These are phyloP conservation scores for Drosophila sordidapex DNA, from an alignment of 2,888 invertebrate genomes.

Conservation along the genomic window DNA sequence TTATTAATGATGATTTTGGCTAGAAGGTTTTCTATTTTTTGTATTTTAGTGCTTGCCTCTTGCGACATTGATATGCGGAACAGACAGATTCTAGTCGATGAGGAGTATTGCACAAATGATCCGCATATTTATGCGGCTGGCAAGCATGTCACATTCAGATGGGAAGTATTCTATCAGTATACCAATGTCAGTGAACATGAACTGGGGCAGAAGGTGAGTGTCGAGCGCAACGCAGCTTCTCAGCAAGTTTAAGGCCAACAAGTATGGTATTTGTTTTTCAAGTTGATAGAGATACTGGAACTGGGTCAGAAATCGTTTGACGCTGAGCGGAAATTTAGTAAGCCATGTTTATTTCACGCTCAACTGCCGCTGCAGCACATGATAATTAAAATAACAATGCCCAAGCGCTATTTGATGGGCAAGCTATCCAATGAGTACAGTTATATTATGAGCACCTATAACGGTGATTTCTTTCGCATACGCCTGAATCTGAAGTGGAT, in stretches of 20 bases:
- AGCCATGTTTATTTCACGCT: conserved; percentile 53
- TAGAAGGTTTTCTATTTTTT: neutral
- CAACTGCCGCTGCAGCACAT: conserved; percentile 62
- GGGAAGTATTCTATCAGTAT: conserved; percentile 65
- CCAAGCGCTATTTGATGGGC: conserved; percentile 67
- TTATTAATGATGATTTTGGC: neutral
- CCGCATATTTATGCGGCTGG: conserved; percentile 72
- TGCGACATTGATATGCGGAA: conserved; percentile 35
- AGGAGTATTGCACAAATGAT: conserved; percentile 65
- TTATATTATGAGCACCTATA: conserved; percentile 56
- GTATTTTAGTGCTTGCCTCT: conserved; percentile 31
- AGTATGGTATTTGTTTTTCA: neutral
- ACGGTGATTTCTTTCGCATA: conserved; percentile 75
- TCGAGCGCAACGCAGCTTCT: too few relatives aligned
- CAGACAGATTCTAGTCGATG: conserved; percentile 57
- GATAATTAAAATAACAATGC: conserved; percentile 62
- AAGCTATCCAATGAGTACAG: conserved; percentile 57
- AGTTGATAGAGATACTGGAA: conserved; percentile 61
- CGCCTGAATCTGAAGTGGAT: conserved; percentile 59
- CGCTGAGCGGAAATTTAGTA: conserved; percentile 21
- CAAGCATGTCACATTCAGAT: conserved; percentile 37
- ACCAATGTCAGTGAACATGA: conserved; percentile 56
- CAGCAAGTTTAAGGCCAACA: neutral
- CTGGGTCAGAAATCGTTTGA: conserved; percentile 3
- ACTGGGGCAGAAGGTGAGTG: conserved; percentile 71